Percentiles rank a stretch among this genome's conserved stretches.
Evolutionary conservation across 2,888 invertebrate species (phyloP).

Genomic region (Epinotia brunnichana): DNA sequence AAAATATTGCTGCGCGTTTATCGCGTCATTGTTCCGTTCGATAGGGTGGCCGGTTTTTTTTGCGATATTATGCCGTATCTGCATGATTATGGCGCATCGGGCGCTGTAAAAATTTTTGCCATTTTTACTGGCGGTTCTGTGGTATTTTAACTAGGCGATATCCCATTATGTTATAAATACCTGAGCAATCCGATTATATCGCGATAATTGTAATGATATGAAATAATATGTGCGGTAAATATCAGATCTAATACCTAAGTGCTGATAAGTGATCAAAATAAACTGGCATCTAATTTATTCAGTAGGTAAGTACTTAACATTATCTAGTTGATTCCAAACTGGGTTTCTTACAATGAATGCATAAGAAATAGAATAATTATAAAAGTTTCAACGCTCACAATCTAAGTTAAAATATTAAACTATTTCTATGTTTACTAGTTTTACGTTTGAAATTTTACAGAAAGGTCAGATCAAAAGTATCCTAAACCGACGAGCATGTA

Average conservation of each 20-base stretch:
- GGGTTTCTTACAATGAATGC: no score
- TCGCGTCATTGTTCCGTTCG: conserved; percentile 74
- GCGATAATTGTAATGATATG: background rate
- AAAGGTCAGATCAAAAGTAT: no score
- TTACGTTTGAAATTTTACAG: no score
- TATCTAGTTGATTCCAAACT: background rate
- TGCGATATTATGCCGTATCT: conserved; percentile 44
- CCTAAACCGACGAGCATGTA: no score
- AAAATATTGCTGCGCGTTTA: conserved; percentile 77
- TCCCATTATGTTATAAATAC: conserved; percentile 1
- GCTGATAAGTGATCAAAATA: background rate
- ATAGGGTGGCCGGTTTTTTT: conserved; percentile 67
- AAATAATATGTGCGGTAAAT: background rate
- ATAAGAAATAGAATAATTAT: no score
- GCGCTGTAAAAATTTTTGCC: conserved; percentile 42
- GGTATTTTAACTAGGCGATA: conserved; percentile 21
- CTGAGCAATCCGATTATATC: background rate
- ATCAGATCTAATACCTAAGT: background rate
- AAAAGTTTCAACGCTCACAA: background rate
- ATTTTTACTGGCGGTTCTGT: conserved; percentile 34
- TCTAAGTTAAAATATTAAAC: background rate
- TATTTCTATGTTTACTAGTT: no score
- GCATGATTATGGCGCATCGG: conserved; percentile 36
- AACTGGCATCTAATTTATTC: background rate
- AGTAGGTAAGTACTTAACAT: no score